Base-by-base conservation (phyloP, 2,113 vertebrate species). In the Pedetes capensis region DNA sequence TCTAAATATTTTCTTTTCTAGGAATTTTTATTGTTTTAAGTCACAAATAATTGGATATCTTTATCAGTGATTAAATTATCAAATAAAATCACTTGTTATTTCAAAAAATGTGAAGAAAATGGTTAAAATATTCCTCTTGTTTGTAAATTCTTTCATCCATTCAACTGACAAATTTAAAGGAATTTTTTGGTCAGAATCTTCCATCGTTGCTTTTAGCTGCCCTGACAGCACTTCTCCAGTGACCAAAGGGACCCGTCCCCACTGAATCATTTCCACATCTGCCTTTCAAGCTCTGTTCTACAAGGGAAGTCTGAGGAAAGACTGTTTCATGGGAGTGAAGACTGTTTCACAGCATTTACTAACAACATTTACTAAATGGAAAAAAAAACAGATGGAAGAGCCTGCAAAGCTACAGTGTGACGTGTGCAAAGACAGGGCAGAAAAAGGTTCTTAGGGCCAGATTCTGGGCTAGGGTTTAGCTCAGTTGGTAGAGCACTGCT, bases 201-300 rank as follows among this genome's bases (percentile, higher is more conserved):
- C 59, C 37, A 10, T 5, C 3, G 0, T 8, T 23, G 39, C 47
- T 59, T 29, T 34, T 13, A 4, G 13, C n/a, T 74, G 22, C 34
- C 14, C 8, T 0, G 23, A 61, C 16, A n/a, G 16, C 8, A 3
- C 32, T 86, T 34, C 20, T 57, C 14, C 0, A 0, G 6, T 0
- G 32, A 49, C 53, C 29, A 25, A 47, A 69, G 5, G 42, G 17
- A 13, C 16, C 34, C 4, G 53, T 29, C 18, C 34, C 5, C n/a
- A 23, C 3, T 0, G 22, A n/a, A 39, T 17, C 37, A 23, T 23
- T 71, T 51, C 74, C 37, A 29, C 37, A 32, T 27, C 82, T 6
- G 1, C 32, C 39, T 11, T 8, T 16, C 2, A n/a, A 32, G 47
- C 13, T 74, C 8, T 44, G 44, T 69, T 51, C 68, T 66, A 27